phyloP scores from a whole-genome alignment of 2,797 vertebrate species.

The Moxostoma hubbsi region DNA sequence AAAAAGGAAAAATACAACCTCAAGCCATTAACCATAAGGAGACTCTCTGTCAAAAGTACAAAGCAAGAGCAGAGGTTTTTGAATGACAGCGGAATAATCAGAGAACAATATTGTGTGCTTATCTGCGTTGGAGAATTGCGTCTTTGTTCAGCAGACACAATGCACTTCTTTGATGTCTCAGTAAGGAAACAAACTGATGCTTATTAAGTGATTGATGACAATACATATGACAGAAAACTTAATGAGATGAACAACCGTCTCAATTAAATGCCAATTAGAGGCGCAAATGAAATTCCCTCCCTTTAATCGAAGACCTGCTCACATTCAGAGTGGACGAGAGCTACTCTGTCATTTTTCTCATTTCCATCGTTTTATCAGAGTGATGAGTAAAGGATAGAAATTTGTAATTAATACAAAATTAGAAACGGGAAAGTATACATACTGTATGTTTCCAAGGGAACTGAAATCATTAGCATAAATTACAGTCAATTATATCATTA shows the following conservation, averaged over 20 bases:
- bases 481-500: too few species aligned
- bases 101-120: background rate
- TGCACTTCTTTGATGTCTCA: conserved; percentile 62
- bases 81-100: background rate
- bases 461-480: too few species aligned
- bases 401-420: too few species aligned
- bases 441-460: too few species aligned
- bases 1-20: background rate
- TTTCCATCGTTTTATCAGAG: too few species aligned
- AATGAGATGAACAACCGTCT: conserved; percentile 76
- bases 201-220: conserved; percentile 73
- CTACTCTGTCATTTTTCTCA: too few species aligned
- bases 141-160: background rate
- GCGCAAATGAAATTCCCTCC: conserved; percentile 61
- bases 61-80: background rate
- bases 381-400: too few species aligned
- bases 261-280: conserved; percentile 80
- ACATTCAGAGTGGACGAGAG: conserved; percentile 35
- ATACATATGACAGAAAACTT: conserved; percentile 70
- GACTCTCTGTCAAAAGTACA: background rate
- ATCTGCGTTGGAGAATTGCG: background rate
- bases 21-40: conserved; percentile 1
- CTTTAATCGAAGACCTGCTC: background rate
- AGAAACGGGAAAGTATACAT: too few species aligned
- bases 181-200: conserved; percentile 56